Percentiles rank a stretch among this genome's conserved stretches.
These are phyloP conservation scores for Alexandromys fortis DNA, from an alignment of 2,113 vertebrate genomes.

Conservation along the genomic window DNA sequence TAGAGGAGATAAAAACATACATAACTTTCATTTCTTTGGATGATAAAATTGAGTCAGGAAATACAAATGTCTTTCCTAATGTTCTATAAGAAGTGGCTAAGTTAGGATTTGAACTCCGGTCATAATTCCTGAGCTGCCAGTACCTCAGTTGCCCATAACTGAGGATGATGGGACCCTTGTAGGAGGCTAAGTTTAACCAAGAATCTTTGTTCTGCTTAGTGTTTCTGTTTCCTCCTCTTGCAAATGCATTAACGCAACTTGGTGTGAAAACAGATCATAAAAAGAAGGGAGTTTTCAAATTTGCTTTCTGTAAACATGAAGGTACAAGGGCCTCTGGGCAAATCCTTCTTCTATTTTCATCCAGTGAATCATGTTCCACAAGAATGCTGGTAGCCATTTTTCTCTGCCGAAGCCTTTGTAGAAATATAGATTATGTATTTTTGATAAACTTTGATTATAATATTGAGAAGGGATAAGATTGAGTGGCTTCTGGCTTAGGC, in stretches of 20 bases:
- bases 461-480: not conserved
- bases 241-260: conserved; percentile 48
- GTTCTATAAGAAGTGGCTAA: not conserved
- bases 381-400: not conserved
- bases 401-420: not conserved
- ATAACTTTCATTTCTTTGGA: not conserved
- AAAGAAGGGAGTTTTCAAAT: conserved; percentile 43
- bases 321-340: not conserved
- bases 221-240: conserved; percentile 57
- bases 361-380: not conserved
- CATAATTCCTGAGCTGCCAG: rapidly evolving
- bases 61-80: not conserved
- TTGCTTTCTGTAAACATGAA: conserved; percentile 51
- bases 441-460: not conserved
- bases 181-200: conserved; percentile 49
- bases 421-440: conserved; percentile 35
- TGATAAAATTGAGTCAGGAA: conserved; percentile 2
- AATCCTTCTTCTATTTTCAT: conserved; percentile 48
- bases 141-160: not conserved
- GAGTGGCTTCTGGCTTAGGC: not conserved
- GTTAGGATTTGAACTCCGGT: not conserved
- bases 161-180: not conserved
- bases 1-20: not conserved
- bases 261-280: conserved; percentile 54
- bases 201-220: conserved; percentile 39